Conservation (phyloP, 2,113 vertebrate species). For the Lipophrys pholis region DNA sequence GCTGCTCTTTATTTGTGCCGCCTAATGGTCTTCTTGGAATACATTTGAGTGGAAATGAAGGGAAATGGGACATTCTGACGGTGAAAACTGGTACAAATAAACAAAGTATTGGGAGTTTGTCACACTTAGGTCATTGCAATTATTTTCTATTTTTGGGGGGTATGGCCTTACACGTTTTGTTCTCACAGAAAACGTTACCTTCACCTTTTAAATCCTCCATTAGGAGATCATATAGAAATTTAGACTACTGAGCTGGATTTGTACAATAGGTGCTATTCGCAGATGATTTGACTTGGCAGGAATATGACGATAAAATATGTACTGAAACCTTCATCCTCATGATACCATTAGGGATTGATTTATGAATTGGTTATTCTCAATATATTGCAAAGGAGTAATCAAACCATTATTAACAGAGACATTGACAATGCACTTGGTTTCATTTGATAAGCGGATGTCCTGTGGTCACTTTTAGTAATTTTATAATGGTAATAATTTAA, state of each 20-base stretch:
- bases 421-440: constrained; percentile 21
- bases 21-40: constrained; percentile 5
- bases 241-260: neutral
- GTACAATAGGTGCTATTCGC: neutral
- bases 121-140: neutral
- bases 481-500: neutral
- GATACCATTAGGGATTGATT: constrained; percentile 8
- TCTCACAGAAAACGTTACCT: neutral
- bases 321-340: neutral
- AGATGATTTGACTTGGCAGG: no score
- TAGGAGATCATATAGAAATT: neutral
- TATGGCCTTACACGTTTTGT: neutral
- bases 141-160: neutral
- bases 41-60: constrained; percentile 3
- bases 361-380: constrained; percentile 12
- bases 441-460: neutral
- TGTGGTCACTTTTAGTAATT: constrained; percentile 23
- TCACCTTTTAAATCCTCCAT: neutral
- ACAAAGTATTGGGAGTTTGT: neutral
- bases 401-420: neutral
- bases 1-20: constrained; percentile 15
- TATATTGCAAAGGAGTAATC: constrained; percentile 3
- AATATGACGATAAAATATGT: neutral
- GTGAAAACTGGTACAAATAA: neutral
- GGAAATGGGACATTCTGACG: neutral